Percentiles rank a stretch among this genome's conserved stretches.
These are phyloP conservation scores for Lithobates sylvaticus DNA, from an alignment of 2,797 vertebrate species.

Conservation along the genomic window DNA sequence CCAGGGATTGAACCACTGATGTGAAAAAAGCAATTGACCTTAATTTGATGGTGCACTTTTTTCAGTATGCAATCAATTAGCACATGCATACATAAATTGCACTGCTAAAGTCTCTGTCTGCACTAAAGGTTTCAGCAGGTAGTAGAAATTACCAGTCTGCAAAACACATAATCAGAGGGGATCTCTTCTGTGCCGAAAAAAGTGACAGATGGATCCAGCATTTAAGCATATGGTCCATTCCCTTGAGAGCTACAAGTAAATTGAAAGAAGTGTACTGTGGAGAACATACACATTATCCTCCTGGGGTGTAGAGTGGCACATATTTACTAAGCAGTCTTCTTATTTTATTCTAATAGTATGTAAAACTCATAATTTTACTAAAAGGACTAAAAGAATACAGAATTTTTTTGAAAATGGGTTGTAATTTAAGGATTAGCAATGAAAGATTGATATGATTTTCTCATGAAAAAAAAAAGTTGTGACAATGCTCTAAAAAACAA, in stretches of 20 bases:
- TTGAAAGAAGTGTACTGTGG: slow-evolving; percentile 35
- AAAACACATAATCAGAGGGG: slow-evolving; percentile 51
- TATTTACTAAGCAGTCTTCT: slow-evolving; percentile 36
- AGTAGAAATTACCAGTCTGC: slow-evolving; percentile 48
- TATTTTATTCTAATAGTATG: background rate
- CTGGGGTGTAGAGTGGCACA: background rate
- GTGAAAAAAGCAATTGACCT: slow-evolving; percentile 47
- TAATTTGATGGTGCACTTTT: slow-evolving; percentile 41
- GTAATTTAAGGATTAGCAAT: too few species aligned
- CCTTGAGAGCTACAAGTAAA: slow-evolving; percentile 48
- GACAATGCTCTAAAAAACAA: too few species aligned
- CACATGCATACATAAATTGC: slow-evolving; percentile 41
- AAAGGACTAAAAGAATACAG: background rate
- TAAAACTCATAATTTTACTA: background rate
- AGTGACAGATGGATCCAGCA: slow-evolving; percentile 56
- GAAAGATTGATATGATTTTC: background rate
- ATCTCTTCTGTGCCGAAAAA: slow-evolving; percentile 49
- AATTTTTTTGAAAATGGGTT: too few species aligned
- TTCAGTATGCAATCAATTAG: slow-evolving; percentile 38
- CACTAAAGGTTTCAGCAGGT: slow-evolving; percentile 43
- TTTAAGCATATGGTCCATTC: slow-evolving; percentile 56
- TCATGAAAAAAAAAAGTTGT: background rate
- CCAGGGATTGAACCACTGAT: slow-evolving; percentile 20
- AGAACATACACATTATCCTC: slow-evolving; percentile 21
- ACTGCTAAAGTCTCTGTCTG: slow-evolving; percentile 23